Conservation (phyloP, 2,888 invertebrate genomes). For the Drosophila falleni region DNA sequence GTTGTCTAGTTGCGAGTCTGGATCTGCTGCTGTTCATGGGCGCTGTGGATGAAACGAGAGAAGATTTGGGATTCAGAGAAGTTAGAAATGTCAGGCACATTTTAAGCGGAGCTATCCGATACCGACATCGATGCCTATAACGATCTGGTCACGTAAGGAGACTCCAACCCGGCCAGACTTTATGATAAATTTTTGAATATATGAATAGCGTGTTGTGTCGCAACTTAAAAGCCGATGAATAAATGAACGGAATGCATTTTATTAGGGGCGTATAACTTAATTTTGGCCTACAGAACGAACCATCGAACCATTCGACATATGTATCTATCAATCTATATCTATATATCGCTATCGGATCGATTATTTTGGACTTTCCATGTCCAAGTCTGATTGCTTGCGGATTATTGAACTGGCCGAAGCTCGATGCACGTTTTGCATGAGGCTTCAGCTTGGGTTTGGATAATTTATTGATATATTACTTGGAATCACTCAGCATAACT, state of each 20-base stretch:
- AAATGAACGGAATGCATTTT: constrained; percentile 82
- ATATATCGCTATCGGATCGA: constrained; percentile 18
- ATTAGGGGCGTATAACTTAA: constrained; percentile 80
- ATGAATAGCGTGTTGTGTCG: constrained; percentile 80
- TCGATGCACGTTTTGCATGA: constrained; percentile 62
- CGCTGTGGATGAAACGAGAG: constrained; percentile 43
- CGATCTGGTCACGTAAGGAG: constrained; percentile 70
- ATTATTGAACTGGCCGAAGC: constrained; percentile 64
- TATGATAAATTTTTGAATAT: constrained; percentile 85
- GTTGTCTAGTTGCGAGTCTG: neutral
- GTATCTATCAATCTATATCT: constrained; percentile 20
- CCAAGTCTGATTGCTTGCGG: constrained; percentile 36
- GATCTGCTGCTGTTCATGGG: constrained; percentile 20
- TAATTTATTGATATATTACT: constrained; percentile 84
- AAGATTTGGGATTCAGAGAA: constrained; percentile 26
- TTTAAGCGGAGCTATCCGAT: constrained; percentile 18
- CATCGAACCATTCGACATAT: constrained; percentile 24
- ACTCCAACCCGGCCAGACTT: constrained; percentile 57
- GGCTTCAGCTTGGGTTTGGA: constrained; percentile 35
- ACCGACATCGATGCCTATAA: constrained; percentile 27
- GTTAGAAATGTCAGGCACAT: neutral
- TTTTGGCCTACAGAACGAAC: constrained; percentile 47
- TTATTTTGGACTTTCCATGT: constrained; percentile 51
- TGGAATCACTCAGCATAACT: constrained; percentile 81
- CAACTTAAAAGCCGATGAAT: constrained; percentile 76